Evolutionary conservation across 1,140 invertebrate species (phyloP), one percentile per base, ranked within the genome.

Genomic region (Drosophila setifemur): DNA sequence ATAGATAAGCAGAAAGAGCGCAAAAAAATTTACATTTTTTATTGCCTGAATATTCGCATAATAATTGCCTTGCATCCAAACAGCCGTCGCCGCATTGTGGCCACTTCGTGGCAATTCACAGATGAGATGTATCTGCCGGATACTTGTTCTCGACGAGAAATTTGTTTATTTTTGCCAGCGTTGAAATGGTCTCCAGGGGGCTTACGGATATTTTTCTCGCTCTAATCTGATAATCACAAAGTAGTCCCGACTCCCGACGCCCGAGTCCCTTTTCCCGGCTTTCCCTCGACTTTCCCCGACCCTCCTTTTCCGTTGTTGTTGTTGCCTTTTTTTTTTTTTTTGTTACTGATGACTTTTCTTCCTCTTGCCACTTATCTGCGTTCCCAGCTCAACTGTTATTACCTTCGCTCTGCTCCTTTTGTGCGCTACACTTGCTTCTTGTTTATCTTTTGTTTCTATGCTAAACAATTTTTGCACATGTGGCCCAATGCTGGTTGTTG

Each of bases 401-500:
- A 54, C 53, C 66, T 48, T 60, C 33, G 48, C 44, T 71, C 31
- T n/a, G n/a, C n/a, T n/a, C n/a, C n/a, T n/a, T 44, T 76, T 67
- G 72, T 81, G 67, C 70, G 71, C 66, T 75, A 67, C 77, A 81
- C 77, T 81, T 81, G 71, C 71, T 77, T 83, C 75, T 48, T 68
- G 50, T 76, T 77, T 83, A 79, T 78, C 78, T 83, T 83, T 83
- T 83, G 79, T 83, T 83, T 83, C 81, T 79, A 83, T 83, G 79
- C 79, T 86, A 69, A 54, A 85, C 60, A 64, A 86, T 73, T 83
- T 83, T 85, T 85, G 79, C 79, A 83, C 79, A 83, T 83, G 79
- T 83, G 79, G 70, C 79, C 73, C 49, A 58, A 42, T 61, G 40
- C 47, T 43, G 50, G 31, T 16, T 70, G 45, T 42, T 55, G 48